These are phyloP conservation scores for Peromyscus aztecus DNA, from an alignment of 2,797 vertebrate species.

Conservation along the genomic window DNA sequence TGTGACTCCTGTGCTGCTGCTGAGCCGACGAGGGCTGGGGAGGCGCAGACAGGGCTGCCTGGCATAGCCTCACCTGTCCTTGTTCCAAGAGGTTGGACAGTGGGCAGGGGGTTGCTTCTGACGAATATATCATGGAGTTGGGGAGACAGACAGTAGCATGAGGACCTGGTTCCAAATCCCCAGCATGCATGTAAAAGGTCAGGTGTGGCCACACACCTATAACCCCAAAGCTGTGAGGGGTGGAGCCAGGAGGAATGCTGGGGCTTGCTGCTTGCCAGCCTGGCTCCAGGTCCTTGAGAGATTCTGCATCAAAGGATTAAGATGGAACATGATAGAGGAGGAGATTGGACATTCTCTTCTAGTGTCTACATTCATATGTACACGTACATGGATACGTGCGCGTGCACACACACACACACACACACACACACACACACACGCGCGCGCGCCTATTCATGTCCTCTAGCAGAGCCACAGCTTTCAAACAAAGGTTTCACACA, in stretches of 20 bases:
- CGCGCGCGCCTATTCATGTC: not conserved
- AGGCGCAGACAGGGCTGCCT: not conserved
- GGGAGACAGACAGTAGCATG: not conserved
- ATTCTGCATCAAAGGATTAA: not conserved
- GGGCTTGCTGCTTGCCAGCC: not conserved
- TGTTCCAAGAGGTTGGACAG: not conserved
- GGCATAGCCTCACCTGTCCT: not conserved
- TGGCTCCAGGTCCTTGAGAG: not conserved
- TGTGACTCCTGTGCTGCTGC: not conserved
- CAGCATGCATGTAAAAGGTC: not conserved
- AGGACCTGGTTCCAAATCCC: not conserved
- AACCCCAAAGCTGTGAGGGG: not conserved
- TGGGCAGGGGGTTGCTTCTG: not conserved
- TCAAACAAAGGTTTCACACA: not conserved
- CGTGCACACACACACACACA: not conserved
- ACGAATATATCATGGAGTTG: not conserved
- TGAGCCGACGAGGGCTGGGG: not conserved
- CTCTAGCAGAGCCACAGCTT: not conserved
- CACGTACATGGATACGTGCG: not conserved
- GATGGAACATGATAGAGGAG: not conserved
- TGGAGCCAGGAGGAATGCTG: not conserved
- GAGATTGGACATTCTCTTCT: not conserved
- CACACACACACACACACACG: not conserved
- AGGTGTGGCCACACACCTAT: not conserved
- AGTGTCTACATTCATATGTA: not conserved